A percentile compares a stretch with the other conserved stretches of the same genome.
phyloP scores from a whole-genome alignment of 1,140 invertebrate genomes.

The Nephila pilipes region DNA sequence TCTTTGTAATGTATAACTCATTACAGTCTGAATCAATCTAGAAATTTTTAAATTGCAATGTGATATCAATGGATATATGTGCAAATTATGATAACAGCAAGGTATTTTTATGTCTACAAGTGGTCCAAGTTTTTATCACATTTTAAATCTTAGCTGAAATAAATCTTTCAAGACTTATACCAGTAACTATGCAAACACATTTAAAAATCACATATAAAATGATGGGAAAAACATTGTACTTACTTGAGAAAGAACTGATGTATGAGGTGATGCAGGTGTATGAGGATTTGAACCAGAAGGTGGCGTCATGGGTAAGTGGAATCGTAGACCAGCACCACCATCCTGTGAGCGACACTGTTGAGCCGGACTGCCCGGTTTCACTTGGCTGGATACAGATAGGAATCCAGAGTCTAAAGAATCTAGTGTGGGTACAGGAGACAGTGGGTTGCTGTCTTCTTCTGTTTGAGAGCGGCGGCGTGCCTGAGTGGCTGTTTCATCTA shows the following conservation, averaged over 20 bases:
- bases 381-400: slow-evolving; percentile 79
- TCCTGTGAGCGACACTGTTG: slow-evolving; percentile 78
- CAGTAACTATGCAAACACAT: too few species aligned
- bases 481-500: slow-evolving; percentile 92
- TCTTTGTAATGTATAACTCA: too few species aligned
- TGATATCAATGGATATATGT: too few species aligned
- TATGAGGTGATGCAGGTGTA: slow-evolving; percentile 91
- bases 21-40: too few species aligned
- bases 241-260: slow-evolving; percentile 82
- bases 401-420: slow-evolving; percentile 81
- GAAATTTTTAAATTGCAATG: too few species aligned
- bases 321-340: slow-evolving; percentile 85
- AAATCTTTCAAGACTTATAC: too few species aligned
- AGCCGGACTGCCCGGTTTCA: slow-evolving; percentile 79
- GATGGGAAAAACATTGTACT: background rate
- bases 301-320: slow-evolving; percentile 89
- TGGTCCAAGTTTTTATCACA: too few species aligned
- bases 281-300: slow-evolving; percentile 92
- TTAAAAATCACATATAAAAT: too few species aligned
- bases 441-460: slow-evolving; percentile 97
- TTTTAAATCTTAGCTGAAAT: too few species aligned
- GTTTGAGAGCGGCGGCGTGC: slow-evolving; percentile 88
- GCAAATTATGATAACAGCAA: too few species aligned
- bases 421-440: slow-evolving; percentile 92
- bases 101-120: too few species aligned